Evolutionary conservation across 1,140 invertebrate genomes (phyloP).

Genomic region (Schlechtendalia chinensis): DNA sequence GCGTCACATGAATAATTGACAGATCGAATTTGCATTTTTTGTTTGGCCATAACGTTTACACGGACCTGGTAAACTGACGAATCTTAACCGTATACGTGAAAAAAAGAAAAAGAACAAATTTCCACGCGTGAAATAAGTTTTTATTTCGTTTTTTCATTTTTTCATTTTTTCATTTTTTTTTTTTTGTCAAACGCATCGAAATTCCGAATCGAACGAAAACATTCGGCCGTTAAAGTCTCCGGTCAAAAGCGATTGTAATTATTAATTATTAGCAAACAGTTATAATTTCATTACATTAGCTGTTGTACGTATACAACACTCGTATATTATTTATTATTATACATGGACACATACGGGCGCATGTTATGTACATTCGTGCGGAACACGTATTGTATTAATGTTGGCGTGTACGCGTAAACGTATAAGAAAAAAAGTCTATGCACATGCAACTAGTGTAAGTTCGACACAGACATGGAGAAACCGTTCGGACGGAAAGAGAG

Average conservation of each 20-base stretch:
- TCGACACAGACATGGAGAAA: background rate
- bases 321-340: no score
- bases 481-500: background rate
- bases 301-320: background rate
- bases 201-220: background rate
- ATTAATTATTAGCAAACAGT: background rate
- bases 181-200: background rate
- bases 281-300: no score
- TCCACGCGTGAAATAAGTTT: no score
- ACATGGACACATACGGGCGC: background rate
- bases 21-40: conserved; percentile 18
- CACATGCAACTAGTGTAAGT: conserved; percentile 14
- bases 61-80: background rate
- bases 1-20: conserved; percentile 24
- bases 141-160: no score
- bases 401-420: background rate
- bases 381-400: background rate
- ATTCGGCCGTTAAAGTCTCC: conserved; percentile 43
- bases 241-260: conserved; percentile 20
- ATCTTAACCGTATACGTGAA: background rate
- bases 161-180: no score
- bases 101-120: no score
- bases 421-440: conserved; percentile 19
- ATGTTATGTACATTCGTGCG: conserved; percentile 26
- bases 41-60: background rate